Evolutionary conservation across 92 coral and sea anemone species (phyloP), one percentile per base, ranked within the genome.

Genomic region (Chrysogorgia sp.): DNA sequence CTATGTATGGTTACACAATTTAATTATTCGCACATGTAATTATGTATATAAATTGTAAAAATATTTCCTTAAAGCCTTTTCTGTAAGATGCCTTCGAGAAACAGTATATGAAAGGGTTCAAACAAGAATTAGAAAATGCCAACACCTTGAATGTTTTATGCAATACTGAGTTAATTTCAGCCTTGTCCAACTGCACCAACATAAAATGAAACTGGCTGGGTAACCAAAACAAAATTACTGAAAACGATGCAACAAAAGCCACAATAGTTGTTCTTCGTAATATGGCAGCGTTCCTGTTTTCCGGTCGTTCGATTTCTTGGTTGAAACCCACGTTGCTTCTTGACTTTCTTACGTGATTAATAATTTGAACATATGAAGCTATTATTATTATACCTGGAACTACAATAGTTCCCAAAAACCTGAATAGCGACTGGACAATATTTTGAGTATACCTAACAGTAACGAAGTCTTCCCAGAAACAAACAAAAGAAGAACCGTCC

Each of bases 31-130:
- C n/a, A n/a, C n/a, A n/a, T n/a, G n/a, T 37, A 12, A 37, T 4
- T 37, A 37, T n/a, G n/a, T n/a, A n/a, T 15, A 15, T 47, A n/a
- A 47, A 15, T 47, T 47, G 53, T 15, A 47, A 47, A 15, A 47
- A 2, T 47, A 47, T 15, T 47, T 47, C 53, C 15, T 15, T 47
- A 2, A 7, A 47, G 14, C 10, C 53, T 7, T 47, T 47, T 15
- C 53, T 47, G n/a, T 47, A 47, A 7, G n/a, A 47, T 2, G 10
- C 53, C 53, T 47, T 47, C n/a, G 53, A 47, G n/a, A 47, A 47
- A n/a, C 53, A 47, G 53, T 47, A 47, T 47, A 47, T 47, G 53
- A 47, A 47, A 47, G 53, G 53, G n/a, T 47, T 47, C 53, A 47
- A 47, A 6, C 14, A 47, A 7, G 53, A 47, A 15, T 47, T 47